Percentiles rank a stretch among this genome's conserved stretches.
These are phyloP conservation scores for Platycheirus rosarum DNA, from an alignment of 2,888 invertebrate species.

Conservation along the genomic window DNA sequence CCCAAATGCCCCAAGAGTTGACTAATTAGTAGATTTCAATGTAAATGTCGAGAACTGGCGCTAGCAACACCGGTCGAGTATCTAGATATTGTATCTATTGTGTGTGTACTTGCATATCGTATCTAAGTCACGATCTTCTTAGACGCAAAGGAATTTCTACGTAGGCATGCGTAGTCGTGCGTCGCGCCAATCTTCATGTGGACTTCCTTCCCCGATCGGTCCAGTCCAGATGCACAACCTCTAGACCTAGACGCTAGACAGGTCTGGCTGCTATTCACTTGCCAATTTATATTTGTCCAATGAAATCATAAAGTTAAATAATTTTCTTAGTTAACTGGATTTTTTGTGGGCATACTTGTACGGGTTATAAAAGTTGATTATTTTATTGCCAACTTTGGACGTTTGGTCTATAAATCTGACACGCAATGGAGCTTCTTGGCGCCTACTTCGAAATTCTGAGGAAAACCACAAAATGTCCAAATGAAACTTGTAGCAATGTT, in stretches of 20 bases:
- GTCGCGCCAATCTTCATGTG: slow-evolving; percentile 2
- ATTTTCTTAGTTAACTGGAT: slow-evolving; percentile 48
- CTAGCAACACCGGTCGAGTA: slow-evolving; percentile 30
- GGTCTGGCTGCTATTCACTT: slow-evolving; percentile 48
- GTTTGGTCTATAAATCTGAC: slow-evolving; percentile 43
- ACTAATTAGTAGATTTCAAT: slow-evolving; percentile 53
- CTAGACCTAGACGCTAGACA: slow-evolving; percentile 37
- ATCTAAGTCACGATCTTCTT: slow-evolving; percentile 43
- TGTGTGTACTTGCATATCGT: slow-evolving; percentile 1
- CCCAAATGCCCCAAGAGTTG: slow-evolving; percentile 25
- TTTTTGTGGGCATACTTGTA: slow-evolving; percentile 44
- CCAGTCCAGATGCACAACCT: slow-evolving; percentile 35
- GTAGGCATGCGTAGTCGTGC: slow-evolving; percentile 47
- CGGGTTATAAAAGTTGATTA: slow-evolving; percentile 18
- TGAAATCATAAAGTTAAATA: slow-evolving; percentile 48
- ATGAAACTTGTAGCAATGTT: slow-evolving; percentile 20
- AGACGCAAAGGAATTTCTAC: slow-evolving; percentile 53
- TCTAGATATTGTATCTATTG: slow-evolving; percentile 26
- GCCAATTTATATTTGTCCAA: slow-evolving; percentile 23
- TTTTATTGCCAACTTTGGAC: slow-evolving; percentile 47
- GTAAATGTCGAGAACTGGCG: slow-evolving; percentile 36
- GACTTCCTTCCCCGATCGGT: slow-evolving; percentile 39
- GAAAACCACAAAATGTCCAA: slow-evolving; percentile 48
- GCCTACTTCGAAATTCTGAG: slow-evolving; percentile 50
- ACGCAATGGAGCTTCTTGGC: slow-evolving; percentile 45